Evolutionary conservation across 2,888 invertebrate species (phyloP), one percentile per base, ranked within the genome.

Genomic region (Chrysolina oricalcia): DNA sequence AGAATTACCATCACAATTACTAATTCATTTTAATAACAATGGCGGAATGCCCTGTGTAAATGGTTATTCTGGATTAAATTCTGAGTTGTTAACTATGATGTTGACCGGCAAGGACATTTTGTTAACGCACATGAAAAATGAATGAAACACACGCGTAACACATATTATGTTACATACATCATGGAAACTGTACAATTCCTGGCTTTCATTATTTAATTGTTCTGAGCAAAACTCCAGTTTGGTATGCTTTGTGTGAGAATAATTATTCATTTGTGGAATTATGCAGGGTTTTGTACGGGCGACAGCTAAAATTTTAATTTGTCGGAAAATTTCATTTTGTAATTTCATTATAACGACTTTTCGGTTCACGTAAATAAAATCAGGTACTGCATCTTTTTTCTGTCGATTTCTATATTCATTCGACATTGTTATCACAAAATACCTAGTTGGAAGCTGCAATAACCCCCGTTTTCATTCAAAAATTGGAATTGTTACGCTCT

Each of bases 181-280:
- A 59, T 27, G 21, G 13, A 23, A 15, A 59, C 6, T 59, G 27
- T 35, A n/a, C 2, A n/a, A 27, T 59, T 59, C 59, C n/a, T 10
- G 59, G 27, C 59, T 35, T 59, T n/a, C 35, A 59, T 59, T 17
- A 50, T 50, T 27, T 35, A 59, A 23, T 27, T n/a, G 27, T 23
- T 59, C n/a, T n/a, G 59, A 15, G 15, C 68, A 17, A 2, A 69
- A 69, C 68, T 68, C 19, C 56, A 21, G 43, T 40, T 69, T 13
- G 11, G 5, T 15, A 23, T 65, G 65, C 19, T 65, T 65, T 41
- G 41, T 65, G 1, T 41, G 41, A 43, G 17, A 35, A 65, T 46
- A 41, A 65, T 65, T 65, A 59, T 59, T 59, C 59, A n/a, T 59
- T 59, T 59, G n/a, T 27, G 23, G 56, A 48, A 68, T 70, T 68